phyloP scores from a whole-genome alignment of 2,888 invertebrate genomes.

The Morpho deidamia region DNA sequence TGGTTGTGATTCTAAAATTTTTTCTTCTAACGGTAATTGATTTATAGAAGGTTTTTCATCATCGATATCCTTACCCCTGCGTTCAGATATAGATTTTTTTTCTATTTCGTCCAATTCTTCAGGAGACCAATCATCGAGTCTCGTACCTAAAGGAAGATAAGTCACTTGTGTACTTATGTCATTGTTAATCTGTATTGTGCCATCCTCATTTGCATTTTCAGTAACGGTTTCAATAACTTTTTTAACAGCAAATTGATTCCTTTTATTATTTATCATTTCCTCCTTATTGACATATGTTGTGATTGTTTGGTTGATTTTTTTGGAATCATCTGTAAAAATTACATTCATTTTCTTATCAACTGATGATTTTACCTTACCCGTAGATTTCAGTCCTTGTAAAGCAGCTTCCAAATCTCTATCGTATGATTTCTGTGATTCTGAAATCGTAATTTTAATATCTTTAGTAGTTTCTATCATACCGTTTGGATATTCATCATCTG shows the following conservation, averaged over 20 bases:
- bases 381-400: constrained; percentile 55
- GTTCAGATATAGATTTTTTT: constrained; percentile 38
- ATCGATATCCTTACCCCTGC: constrained; percentile 16
- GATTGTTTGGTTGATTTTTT: constrained; percentile 61
- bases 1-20: constrained; percentile 32
- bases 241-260: constrained; percentile 65
- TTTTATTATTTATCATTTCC: constrained; percentile 55
- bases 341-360: constrained; percentile 72
- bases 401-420: constrained; percentile 67
- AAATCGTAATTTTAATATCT: constrained; percentile 73
- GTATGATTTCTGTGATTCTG: constrained; percentile 68
- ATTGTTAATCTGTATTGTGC: constrained; percentile 67
- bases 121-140: constrained; percentile 67
- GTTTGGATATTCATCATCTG: constrained; percentile 68
- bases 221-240: constrained; percentile 68
- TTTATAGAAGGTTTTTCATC: constrained; percentile 41
- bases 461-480: constrained; percentile 77
- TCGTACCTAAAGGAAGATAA: constrained; percentile 64
- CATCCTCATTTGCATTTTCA: constrained; percentile 59
- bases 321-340: constrained; percentile 57
- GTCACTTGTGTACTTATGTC: constrained; percentile 71
- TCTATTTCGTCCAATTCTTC: constrained; percentile 62
- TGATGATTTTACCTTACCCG: constrained; percentile 64
- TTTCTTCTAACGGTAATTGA: constrained; percentile 38
- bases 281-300: constrained; percentile 67